These are phyloP conservation scores for Oxyura jamaicensis DNA, from an alignment of 2,113 vertebrate species.

Conservation along the genomic window DNA sequence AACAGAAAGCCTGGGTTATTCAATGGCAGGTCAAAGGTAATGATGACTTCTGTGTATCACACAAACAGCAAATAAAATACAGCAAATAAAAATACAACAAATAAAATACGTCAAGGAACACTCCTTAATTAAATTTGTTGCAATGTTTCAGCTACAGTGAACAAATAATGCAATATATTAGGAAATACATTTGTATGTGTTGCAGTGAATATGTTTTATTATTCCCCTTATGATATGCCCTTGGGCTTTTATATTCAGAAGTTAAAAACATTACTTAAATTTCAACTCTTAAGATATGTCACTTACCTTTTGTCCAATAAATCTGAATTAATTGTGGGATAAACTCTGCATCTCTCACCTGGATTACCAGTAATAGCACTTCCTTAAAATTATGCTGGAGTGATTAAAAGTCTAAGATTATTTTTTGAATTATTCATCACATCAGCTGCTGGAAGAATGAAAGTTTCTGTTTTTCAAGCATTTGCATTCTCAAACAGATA, in stretches of 20 bases:
- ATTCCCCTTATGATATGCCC: not conserved
- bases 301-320: conserved; percentile 25
- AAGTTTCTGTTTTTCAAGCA: not conserved
- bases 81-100: too few species aligned
- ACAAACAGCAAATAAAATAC: not conserved
- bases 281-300: conserved; percentile 22
- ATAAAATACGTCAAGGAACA: not conserved
- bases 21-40: not conserved
- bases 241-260: not conserved
- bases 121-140: not conserved
- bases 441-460: not conserved
- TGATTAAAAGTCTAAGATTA: not conserved
- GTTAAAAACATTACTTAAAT: not conserved
- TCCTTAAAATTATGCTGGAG: not conserved
- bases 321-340: conserved; percentile 19
- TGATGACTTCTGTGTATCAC: not conserved
- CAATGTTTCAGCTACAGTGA: not conserved
- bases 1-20: not conserved
- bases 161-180: not conserved
- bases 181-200: not conserved
- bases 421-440: not conserved
- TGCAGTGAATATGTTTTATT: not conserved
- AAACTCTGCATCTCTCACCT: not conserved
- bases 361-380: not conserved
- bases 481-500: not conserved